Conservation (phyloP, 2,113 vertebrate genomes). For the Bujurquina vittata region DNA sequence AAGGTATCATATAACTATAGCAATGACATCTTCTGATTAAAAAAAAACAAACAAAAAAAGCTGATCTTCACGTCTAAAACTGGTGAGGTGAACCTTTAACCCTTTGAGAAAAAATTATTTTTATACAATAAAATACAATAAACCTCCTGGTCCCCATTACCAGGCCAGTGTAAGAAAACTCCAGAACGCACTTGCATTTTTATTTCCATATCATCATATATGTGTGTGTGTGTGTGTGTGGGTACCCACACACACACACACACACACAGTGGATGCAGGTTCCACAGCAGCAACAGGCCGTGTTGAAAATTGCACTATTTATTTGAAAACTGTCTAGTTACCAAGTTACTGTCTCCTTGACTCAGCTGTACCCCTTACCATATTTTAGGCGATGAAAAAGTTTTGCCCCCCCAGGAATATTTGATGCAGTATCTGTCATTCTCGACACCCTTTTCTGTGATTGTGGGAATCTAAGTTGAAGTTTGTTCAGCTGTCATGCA, state of each 20-base stretch:
- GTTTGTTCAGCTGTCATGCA: background rate
- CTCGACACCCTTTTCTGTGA: background rate
- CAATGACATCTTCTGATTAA: background rate
- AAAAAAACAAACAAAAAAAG: too few relatives aligned
- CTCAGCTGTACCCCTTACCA: background rate
- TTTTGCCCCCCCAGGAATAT: background rate
- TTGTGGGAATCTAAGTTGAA: background rate
- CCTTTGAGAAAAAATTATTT: background rate
- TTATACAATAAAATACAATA: background rate
- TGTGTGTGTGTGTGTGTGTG: too few relatives aligned
- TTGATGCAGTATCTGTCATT: background rate
- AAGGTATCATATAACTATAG: background rate
- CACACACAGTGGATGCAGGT: too few relatives aligned
- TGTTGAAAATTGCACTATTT: background rate
- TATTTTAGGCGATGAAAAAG: background rate
- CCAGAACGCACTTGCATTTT: background rate
- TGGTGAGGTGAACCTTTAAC: background rate
- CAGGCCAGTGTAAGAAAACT: background rate
- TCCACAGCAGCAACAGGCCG: background rate
- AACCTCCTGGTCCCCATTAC: background rate
- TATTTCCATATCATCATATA: background rate
- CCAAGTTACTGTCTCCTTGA: too few relatives aligned
- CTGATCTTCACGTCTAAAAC: background rate
- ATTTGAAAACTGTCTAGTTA: background rate
- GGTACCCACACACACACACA: too few relatives aligned